A percentile compares a stretch with the other conserved stretches of the same genome.
Conservation (phyloP, 1,140 invertebrate genomes). For the Reticulitermes speratus region DNA sequence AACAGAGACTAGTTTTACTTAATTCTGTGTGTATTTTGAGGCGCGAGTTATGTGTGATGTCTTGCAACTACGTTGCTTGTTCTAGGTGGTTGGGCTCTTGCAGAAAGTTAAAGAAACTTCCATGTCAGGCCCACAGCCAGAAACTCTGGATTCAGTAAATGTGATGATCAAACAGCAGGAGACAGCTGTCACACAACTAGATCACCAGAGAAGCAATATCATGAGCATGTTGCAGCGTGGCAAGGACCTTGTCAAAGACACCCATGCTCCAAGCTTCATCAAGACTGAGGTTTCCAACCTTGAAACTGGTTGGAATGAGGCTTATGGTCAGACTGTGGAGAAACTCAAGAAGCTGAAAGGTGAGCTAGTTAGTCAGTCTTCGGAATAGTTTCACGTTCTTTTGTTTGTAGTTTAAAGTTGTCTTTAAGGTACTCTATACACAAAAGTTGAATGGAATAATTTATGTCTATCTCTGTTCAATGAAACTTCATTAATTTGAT, state of each 20-base stretch:
- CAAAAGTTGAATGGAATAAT: too few species aligned
- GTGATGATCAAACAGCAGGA: slow-evolving; percentile 77
- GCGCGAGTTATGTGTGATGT: too few species aligned
- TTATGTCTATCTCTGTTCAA: too few species aligned
- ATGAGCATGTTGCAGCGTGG: slow-evolving; percentile 88
- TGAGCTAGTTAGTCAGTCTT: slow-evolving; percentile 18
- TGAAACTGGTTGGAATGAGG: slow-evolving; percentile 84
- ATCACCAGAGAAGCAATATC: slow-evolving; percentile 80
- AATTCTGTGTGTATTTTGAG: too few species aligned
- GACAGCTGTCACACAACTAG: slow-evolving; percentile 74
- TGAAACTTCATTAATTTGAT: too few species aligned
- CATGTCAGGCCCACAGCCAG: slow-evolving; percentile 59
- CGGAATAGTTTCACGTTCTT: background rate
- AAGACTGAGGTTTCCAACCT: slow-evolving; percentile 78
- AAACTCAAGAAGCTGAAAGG: slow-evolving; percentile 79
- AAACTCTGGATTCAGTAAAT: slow-evolving; percentile 72
- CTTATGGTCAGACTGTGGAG: slow-evolving; percentile 80
- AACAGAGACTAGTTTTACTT: too few species aligned
- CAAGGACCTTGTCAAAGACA: slow-evolving; percentile 76
- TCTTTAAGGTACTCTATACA: background rate
- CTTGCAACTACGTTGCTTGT: too few species aligned
- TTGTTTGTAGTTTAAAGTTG: background rate
- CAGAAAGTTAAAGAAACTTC: slow-evolving; percentile 70
- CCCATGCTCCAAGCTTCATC: slow-evolving; percentile 82
- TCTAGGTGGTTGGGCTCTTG: slow-evolving; percentile 61